A percentile compares a stretch with the other conserved stretches of the same genome.
phyloP scores from a whole-genome alignment of 2,797 vertebrate species.

The Urocyon cinereoargenteus region DNA sequence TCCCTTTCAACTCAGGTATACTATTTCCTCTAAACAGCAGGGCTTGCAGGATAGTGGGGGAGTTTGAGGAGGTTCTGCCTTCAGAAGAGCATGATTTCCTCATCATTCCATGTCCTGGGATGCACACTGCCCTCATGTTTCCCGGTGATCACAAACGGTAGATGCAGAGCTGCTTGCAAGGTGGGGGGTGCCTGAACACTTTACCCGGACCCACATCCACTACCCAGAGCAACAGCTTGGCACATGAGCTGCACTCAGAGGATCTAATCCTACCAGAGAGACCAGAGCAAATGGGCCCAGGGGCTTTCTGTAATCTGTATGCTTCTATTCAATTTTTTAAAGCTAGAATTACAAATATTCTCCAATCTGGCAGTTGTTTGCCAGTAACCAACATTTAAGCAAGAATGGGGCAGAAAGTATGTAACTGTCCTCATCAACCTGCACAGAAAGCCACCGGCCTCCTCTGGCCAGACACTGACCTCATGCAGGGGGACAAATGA shows the following conservation, averaged over 20 bases:
- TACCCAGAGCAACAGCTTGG: conserved; percentile 37
- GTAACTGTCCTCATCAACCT: neutral
- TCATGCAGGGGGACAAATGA: neutral
- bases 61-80: neutral
- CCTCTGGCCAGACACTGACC: neutral
- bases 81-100: neutral
- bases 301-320: neutral
- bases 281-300: neutral
- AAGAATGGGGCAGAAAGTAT: neutral
- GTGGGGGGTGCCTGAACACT: conserved; percentile 3
- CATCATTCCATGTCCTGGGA: neutral
- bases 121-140: neutral
- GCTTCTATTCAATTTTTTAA: neutral
- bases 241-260: neutral
- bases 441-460: neutral
- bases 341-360: neutral
- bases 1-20: neutral
- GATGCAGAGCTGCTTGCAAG: neutral
- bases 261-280: neutral
- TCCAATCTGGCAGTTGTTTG: neutral
- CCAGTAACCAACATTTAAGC: neutral
- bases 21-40: neutral
- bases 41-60: neutral
- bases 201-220: neutral
- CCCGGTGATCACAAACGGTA: neutral